A percentile compares a stretch with the other conserved stretches of the same genome.
These are phyloP conservation scores for Liparis tanakae DNA, from an alignment of 2,797 vertebrate genomes.

Conservation along the genomic window DNA sequence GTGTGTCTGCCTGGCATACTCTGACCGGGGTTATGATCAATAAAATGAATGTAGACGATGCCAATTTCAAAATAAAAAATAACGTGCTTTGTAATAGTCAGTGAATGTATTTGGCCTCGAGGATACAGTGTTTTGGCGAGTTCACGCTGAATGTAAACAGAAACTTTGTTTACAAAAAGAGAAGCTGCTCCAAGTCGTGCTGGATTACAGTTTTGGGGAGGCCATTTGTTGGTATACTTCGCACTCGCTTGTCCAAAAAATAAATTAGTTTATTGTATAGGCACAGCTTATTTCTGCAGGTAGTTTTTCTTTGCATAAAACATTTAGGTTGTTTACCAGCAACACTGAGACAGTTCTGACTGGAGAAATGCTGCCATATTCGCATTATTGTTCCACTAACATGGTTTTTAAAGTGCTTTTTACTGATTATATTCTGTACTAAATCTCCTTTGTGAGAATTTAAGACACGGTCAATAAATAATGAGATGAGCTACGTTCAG, in stretches of 20 bases:
- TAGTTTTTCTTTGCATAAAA: not conserved
- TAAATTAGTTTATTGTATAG: not conserved
- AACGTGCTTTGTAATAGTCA: not conserved
- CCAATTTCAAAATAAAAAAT: not conserved
- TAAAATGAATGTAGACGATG: not conserved
- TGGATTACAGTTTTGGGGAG: not conserved
- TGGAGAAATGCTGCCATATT: not conserved
- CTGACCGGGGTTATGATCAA: not conserved
- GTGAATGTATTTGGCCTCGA: not conserved
- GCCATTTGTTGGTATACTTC: no score
- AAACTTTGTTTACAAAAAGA: not conserved
- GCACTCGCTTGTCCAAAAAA: not conserved
- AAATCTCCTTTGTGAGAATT: not conserved
- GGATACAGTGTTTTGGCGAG: not conserved
- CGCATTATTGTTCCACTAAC: not conserved
- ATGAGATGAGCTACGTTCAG: not conserved
- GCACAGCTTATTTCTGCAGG: not conserved
- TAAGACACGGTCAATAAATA: not conserved
- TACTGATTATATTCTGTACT: not conserved
- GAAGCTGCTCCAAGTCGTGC: not conserved
- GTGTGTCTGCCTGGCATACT: not conserved
- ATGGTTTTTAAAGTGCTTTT: not conserved
- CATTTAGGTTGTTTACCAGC: not conserved
- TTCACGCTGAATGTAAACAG: not conserved
- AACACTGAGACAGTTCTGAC: not conserved